Percentiles rank a stretch among this genome's conserved stretches.
Conservation (phyloP, 2,113 vertebrate genomes). For the Macquaria ambigua region DNA sequence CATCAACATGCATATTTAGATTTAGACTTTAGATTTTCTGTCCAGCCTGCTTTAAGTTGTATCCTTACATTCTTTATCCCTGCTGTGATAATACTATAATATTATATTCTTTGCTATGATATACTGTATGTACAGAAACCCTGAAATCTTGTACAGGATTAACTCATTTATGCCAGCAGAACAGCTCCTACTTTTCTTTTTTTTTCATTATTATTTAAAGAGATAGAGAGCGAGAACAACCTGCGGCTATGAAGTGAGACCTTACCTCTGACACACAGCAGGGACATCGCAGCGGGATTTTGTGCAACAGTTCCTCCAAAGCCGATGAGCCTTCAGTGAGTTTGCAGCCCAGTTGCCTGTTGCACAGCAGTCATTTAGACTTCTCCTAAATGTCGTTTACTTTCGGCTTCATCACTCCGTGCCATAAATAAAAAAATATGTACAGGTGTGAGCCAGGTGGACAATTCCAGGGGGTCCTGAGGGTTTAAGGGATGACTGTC, state of each 20-base stretch:
- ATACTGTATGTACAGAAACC: background rate
- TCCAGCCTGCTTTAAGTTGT: background rate
- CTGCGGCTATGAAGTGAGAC: background rate
- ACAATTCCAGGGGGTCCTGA: background rate
- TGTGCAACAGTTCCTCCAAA: conserved; percentile 59
- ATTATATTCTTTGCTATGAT: no score
- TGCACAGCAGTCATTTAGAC: conserved; percentile 40
- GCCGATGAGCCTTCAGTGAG: conserved; percentile 52
- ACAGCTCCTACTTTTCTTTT: background rate
- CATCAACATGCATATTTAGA: background rate
- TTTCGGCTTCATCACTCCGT: conserved; percentile 15
- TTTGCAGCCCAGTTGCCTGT: conserved; percentile 62
- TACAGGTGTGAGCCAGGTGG: background rate
- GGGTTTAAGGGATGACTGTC: conserved; percentile 21
- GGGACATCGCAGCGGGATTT: conserved; percentile 71
- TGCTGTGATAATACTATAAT: background rate
- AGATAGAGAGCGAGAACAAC: background rate
- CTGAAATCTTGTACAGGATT: background rate
- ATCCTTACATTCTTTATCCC: background rate
- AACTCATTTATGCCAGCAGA: background rate
- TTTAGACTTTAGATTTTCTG: no score
- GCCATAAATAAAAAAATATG: background rate
- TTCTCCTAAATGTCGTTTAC: background rate
- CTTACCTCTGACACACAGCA: conserved; percentile 81
- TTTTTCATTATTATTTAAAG: background rate